These are phyloP conservation scores for Creontiades dilutus DNA, from an alignment of 2,888 invertebrate genomes.

Conservation along the genomic window DNA sequence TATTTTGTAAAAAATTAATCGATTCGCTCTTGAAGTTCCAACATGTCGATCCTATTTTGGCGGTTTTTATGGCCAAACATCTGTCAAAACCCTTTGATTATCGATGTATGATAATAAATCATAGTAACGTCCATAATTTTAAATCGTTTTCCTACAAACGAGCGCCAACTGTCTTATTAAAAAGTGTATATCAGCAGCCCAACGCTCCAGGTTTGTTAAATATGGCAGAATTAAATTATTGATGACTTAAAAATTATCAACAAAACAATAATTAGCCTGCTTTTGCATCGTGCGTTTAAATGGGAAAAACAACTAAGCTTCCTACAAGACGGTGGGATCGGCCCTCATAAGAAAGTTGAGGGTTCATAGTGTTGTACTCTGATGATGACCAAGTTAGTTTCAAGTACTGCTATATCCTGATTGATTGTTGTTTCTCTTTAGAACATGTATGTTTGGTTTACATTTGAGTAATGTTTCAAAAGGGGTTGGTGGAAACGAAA, in stretches of 20 bases:
- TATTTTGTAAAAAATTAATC: too few relatives aligned
- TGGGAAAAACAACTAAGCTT: background rate
- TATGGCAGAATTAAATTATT: background rate
- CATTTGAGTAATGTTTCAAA: background rate
- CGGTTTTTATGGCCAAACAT: too few relatives aligned
- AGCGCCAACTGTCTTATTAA: too few relatives aligned
- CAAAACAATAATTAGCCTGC: background rate
- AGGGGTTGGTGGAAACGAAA: background rate
- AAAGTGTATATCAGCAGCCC: background rate
- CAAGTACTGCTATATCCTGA: background rate
- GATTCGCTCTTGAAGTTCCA: too few relatives aligned
- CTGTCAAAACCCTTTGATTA: too few relatives aligned
- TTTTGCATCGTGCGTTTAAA: constrained; percentile 17
- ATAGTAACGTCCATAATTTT: too few relatives aligned
- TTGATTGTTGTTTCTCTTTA: background rate
- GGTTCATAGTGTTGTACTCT: background rate
- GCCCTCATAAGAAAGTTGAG: background rate
- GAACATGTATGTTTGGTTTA: background rate
- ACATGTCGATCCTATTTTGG: too few relatives aligned
- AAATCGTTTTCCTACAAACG: too few relatives aligned
- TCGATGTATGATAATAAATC: too few relatives aligned
- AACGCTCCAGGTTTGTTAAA: background rate
- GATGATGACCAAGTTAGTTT: background rate
- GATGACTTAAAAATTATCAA: background rate
- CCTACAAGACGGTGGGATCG: background rate